Conservation (phyloP, 2,797 vertebrate species). For the Sebastes minor region DNA sequence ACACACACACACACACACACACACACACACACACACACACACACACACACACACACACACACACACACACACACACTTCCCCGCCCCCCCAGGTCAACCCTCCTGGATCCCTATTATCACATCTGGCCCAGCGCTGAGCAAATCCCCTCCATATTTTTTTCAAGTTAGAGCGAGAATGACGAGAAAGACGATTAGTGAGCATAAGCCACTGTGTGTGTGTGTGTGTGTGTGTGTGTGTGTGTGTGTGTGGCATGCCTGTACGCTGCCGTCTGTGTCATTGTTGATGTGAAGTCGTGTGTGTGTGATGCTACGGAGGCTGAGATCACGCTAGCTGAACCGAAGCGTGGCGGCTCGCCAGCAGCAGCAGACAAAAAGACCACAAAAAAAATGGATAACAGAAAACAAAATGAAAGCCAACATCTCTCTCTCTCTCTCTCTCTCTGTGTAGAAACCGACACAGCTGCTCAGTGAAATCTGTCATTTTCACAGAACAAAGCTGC, state of each 20-base stretch:
- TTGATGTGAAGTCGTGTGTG: no score
- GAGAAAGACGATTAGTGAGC: conserved; percentile 47
- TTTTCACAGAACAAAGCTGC: background rate
- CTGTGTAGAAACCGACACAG: background rate
- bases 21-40: background rate
- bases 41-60: background rate
- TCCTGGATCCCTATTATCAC: conserved; percentile 41
- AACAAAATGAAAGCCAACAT: background rate
- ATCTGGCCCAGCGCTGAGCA: conserved; percentile 38
- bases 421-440: background rate
- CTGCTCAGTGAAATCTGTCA: background rate
- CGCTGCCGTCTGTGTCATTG: no score
- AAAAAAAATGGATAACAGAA: background rate
- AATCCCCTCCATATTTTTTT: conserved; percentile 62
- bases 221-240: conserved; percentile 3
- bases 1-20: no score
- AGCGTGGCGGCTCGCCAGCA: conserved; percentile 16
- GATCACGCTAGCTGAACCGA: conserved; percentile 7
- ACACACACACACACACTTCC: background rate
- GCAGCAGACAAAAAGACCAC: conserved; percentile 14
- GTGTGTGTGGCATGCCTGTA: no score
- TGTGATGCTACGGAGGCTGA: conserved; percentile 9
- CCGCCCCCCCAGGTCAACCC: background rate
- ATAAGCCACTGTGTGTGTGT: conserved; percentile 32
- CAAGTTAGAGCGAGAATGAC: conserved; percentile 39